Evolutionary conservation across 2,797 vertebrate genomes (phyloP).

Genomic region (Girardinus metallicus): DNA sequence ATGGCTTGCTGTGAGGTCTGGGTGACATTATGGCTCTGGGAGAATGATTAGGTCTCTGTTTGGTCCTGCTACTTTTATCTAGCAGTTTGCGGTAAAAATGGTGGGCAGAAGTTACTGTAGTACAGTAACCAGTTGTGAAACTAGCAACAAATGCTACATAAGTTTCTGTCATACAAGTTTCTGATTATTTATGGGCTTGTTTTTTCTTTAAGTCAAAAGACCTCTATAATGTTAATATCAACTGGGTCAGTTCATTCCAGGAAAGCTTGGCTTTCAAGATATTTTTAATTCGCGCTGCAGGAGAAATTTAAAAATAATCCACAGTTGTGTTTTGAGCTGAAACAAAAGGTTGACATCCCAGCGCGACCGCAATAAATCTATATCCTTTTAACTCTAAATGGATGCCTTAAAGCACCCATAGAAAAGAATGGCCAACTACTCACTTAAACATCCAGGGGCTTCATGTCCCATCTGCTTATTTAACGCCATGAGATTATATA

Average conservation of each 20-base stretch:
- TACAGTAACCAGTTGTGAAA: neutral
- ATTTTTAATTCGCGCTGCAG: neutral
- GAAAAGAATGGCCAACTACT: slow-evolving; percentile 5
- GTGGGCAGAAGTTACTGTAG: neutral
- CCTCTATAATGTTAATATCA: neutral
- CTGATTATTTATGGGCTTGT: neutral
- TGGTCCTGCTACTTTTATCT: neutral
- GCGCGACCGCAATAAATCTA: slow-evolving; percentile 22
- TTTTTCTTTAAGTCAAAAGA: neutral
- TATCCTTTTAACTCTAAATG: slow-evolving; percentile 18
- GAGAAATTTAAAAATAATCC: slow-evolving; percentile 3
- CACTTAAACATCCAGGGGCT: slow-evolving; percentile 1
- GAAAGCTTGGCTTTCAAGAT: neutral
- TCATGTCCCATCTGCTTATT: slow-evolving; percentile 32
- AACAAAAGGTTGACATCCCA: neutral
- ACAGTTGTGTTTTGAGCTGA: neutral
- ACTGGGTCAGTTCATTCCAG: neutral
- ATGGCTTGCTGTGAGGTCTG: neutral
- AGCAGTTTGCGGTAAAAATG: neutral
- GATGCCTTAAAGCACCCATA: slow-evolving; percentile 7
- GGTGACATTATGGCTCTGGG: neutral
- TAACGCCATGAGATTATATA: slow-evolving; percentile 6
- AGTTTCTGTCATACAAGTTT: neutral
- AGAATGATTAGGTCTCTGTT: neutral
- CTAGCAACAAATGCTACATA: too few relatives aligned